Evolutionary conservation across 2,113 vertebrate genomes (phyloP).

Genomic region (Abramis brama): DNA sequence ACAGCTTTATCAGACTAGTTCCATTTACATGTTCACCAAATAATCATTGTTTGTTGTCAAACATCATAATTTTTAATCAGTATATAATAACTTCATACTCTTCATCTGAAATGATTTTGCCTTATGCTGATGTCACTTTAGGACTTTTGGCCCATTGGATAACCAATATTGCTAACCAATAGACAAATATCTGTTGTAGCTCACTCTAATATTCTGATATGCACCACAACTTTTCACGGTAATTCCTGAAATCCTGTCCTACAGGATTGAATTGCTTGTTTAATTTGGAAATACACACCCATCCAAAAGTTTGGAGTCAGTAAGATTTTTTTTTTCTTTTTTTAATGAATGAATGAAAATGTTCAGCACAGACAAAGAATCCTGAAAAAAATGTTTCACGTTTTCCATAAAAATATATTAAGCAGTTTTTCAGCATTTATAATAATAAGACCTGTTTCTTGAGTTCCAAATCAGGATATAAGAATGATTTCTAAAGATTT

Average conservation of each 20-base stretch:
- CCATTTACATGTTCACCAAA: background rate
- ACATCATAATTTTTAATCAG: background rate
- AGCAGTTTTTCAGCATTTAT: background rate
- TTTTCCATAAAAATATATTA: background rate
- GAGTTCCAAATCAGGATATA: background rate
- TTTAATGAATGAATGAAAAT: too few species aligned
- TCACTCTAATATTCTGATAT: background rate
- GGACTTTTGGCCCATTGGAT: background rate
- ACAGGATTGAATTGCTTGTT: background rate
- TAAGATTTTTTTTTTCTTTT: background rate
- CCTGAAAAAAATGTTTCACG: background rate
- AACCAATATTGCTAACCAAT: background rate
- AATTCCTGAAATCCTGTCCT: background rate
- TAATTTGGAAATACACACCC: background rate
- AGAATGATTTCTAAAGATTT: background rate
- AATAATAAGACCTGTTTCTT: background rate
- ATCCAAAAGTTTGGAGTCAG: background rate
- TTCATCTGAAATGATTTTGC: background rate
- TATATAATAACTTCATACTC: background rate
- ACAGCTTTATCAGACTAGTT: background rate
- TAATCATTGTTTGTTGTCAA: background rate
- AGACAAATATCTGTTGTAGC: background rate
- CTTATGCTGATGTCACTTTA: background rate
- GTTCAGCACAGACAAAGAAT: background rate
- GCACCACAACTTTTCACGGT: background rate